Base-by-base conservation (phyloP, 2,797 vertebrate genomes). In the Steatocranus sp. region DNA sequence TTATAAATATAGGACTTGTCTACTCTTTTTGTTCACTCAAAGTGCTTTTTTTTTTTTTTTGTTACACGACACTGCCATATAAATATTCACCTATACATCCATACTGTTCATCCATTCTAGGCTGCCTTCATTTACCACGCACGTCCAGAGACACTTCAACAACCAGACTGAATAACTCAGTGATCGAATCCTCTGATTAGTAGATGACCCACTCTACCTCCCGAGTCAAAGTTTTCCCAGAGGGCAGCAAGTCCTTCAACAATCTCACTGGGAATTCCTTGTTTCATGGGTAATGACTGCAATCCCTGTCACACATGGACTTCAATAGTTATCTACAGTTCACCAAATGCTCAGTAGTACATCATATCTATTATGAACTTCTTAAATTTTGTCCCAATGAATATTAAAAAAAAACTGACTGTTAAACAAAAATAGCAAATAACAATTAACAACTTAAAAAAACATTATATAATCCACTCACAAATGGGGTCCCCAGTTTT, bases 1-100 rank as follows among this genome's bases (percentile, higher is more conserved):
- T 30, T 27, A 8, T 17, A 2, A 49, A 11, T 34, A 61, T 11
- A 1, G 6, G 32, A 0, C 32, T 61, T 63, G 30, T 63, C 58
- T 1, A 36, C 11, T 36, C 6, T n/a, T 18, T 32, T 34, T 34
- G 32, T 49, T 8, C 18, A 49, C 46, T 49, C 43, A 17, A 46
- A 46, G 15, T 46, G 43, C 41, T 25, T 25, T 25, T 25, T 3
- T 25, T 25, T 25, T 25, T 25, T 25, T 25, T 25, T 25, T 51
- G 49, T 5, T 3, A 66, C 8, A 66, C 3, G 0, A 15, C 20
- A 41, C 17, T 34, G 12, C 3, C 36, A 20, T 41, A 4, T 36
- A 20, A 36, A 68, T n/a, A 68, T 20, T 68, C 3, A 68, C 8
- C 25, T 8, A 43, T 43, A 12, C 12, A 41, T 0, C 23, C 20